Evolutionary conservation across 2,888 invertebrate genomes (phyloP).

Genomic region (Lamellibrachia columna): DNA sequence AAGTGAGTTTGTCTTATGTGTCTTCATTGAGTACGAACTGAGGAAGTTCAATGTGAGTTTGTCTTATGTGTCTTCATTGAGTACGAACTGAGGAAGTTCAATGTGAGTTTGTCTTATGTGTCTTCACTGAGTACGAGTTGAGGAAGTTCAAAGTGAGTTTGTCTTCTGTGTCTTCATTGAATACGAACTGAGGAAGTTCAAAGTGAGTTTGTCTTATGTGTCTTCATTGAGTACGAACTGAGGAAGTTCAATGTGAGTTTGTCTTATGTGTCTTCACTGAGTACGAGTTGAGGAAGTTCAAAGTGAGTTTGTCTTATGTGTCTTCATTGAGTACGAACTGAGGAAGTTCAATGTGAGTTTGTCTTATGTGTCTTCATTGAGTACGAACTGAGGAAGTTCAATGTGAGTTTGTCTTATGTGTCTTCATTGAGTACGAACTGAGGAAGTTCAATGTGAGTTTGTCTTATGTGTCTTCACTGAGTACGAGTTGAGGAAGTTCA

Average conservation of each 20-base stretch:
- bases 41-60: conserved; percentile 68
- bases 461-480: too few species aligned
- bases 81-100: conserved; percentile 68
- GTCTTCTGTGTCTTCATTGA: too few species aligned
- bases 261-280: too few species aligned
- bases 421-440: conserved; percentile 61
- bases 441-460: conserved; percentile 68
- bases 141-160: conserved; percentile 68
- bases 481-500: conserved; percentile 68
- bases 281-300: conserved; percentile 68
- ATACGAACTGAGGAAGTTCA: conserved; percentile 46
- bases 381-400: conserved; percentile 76
- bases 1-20: conserved; percentile 58
- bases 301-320: conserved; percentile 58
- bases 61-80: too few species aligned
- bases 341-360: conserved; percentile 68
- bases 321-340: conserved; percentile 61
- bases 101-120: conserved; percentile 58
- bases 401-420: conserved; percentile 58
- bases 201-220: too few species aligned
- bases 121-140: conserved; percentile 61
- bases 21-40: conserved; percentile 61
- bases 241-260: conserved; percentile 68
- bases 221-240: conserved; percentile 61
- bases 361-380: conserved; percentile 84